Evolutionary conservation across 2,113 vertebrate genomes (phyloP), one percentile per base, ranked within the genome.

Genomic region (Sterrhoptilus dennistouni): DNA sequence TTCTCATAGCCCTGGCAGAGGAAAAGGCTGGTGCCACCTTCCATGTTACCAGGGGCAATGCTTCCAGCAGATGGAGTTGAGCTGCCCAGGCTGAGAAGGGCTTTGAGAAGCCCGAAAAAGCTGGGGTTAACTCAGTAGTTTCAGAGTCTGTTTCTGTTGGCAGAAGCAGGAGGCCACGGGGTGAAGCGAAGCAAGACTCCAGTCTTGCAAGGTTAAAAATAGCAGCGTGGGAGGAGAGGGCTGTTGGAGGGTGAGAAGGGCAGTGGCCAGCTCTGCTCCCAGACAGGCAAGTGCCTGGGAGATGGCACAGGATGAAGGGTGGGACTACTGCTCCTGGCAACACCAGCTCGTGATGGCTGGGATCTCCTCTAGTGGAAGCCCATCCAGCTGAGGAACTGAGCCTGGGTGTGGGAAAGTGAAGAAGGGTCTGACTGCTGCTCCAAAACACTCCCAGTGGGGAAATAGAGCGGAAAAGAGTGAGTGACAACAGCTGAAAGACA

Each of bases 121-220:
- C 21, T 90, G 44, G 53, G 64, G 50, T 90, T 95, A 86, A 88
- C 38, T 59, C 72, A 54, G n/a, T 6, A 72, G 50, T 79, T 93
- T 85, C 88, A 85, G 27, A 66, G 59, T 25, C 72, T 74, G 54
- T 96, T 97, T 95, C 90, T 94, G 38, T 65, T 88, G 90, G 75
- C 90, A 89, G 80, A 84, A 80, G 74, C 45, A 76, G 66, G 49
- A 88, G 87, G 50, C 71, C 82, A 85, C 16, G 19, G 70, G 40
- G 57, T 59, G 66, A 95, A 76, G 61, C 0, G 1, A 88, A 69
- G 8, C 2, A 5, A 96, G 68, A 81, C 2, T 6, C 21, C 3
- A 4, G 52, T 18, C 36, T 0, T n/a, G n/a, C n/a, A n/a, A 0
- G 23, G 71, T 80, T 96, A 92, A 95, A 93, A 95, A 95, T 90